These are phyloP conservation scores for Eclectus roratus DNA, from an alignment of 2,113 vertebrate genomes.

Conservation along the genomic window DNA sequence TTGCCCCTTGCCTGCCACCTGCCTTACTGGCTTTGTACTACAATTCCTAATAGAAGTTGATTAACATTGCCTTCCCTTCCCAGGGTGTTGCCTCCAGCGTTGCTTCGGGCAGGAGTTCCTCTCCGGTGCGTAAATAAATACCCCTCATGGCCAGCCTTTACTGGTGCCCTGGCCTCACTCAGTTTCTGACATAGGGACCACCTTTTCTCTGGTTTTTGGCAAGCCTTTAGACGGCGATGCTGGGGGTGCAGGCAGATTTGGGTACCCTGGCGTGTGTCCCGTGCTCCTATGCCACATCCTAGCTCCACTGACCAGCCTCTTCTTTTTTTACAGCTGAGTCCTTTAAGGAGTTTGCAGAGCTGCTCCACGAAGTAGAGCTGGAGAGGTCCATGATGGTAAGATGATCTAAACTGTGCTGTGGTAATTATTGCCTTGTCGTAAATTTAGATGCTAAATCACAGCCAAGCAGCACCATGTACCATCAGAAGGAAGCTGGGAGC, in stretches of 20 bases:
- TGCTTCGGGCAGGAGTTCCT: not conserved
- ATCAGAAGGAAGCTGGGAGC: not conserved
- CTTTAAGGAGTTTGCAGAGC: constrained; percentile 94
- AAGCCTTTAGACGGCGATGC: rapidly evolving
- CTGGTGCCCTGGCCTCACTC: not conserved
- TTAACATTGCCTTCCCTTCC: not conserved
- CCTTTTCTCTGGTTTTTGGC: rapidly evolving
- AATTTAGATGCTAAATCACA: not conserved
- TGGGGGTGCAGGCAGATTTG: not conserved
- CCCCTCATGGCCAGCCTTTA: not conserved
- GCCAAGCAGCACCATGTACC: rapidly evolving
- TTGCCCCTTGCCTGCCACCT: not conserved
- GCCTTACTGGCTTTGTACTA: not conserved
- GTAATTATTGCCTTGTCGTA: rapidly evolving
- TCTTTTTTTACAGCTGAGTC: constrained; percentile 84
- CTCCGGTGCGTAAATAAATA: not conserved
- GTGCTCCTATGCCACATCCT: rapidly evolving
- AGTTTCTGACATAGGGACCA: not conserved
- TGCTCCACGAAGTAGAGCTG: constrained; percentile 92
- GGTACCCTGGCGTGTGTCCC: rapidly evolving
- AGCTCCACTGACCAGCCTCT: not conserved
- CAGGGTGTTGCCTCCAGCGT: not conserved
- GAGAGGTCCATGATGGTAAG: constrained; percentile 98
- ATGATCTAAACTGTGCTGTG: not conserved
- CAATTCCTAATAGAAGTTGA: not conserved